Percentiles rank a stretch among this genome's conserved stretches.
Evolutionary conservation across 2,888 invertebrate species (phyloP).

Genomic region (Ectemnius lituratus): DNA sequence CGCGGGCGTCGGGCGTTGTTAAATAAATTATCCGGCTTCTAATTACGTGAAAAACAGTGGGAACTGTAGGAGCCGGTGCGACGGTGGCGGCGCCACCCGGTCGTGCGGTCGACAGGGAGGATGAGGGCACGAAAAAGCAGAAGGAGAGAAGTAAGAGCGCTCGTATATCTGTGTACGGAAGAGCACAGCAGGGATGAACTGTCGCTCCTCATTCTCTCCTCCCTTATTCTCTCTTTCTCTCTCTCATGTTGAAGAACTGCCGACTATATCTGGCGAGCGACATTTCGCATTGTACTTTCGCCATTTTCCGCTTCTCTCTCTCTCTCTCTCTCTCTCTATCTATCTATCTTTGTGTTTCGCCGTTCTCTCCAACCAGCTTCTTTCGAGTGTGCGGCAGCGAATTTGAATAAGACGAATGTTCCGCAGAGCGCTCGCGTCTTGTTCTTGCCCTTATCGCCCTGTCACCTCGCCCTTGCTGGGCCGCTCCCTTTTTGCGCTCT

Average conservation of each 20-base stretch:
- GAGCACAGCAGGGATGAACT: no score
- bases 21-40: conserved; percentile 71
- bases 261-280: conserved; percentile 6
- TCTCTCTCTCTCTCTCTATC: conserved; percentile 16
- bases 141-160: no score
- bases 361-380: conserved; percentile 28
- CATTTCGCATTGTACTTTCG: conserved; percentile 2
- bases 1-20: conserved; percentile 60
- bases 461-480: conserved; percentile 13
- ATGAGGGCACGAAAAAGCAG: background rate
- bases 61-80: conserved; percentile 45
- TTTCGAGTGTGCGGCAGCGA: conserved; percentile 19
- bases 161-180: no score
- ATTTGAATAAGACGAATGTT: conserved; percentile 62
- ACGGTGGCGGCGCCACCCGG: conserved; percentile 16
- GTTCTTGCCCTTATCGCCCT: conserved; percentile 12
- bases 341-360: background rate
- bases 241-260: background rate
- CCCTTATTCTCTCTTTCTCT: background rate
- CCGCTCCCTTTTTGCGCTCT: conserved; percentile 40
- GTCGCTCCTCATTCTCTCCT: no score
- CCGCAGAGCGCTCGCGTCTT: conserved; percentile 25
- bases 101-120: background rate
- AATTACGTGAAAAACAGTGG: conserved; percentile 69
- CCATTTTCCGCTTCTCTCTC: conserved; percentile 7